These are phyloP conservation scores for Pterophyllum scalare DNA, from an alignment of 2,113 vertebrate genomes.

Conservation along the genomic window DNA sequence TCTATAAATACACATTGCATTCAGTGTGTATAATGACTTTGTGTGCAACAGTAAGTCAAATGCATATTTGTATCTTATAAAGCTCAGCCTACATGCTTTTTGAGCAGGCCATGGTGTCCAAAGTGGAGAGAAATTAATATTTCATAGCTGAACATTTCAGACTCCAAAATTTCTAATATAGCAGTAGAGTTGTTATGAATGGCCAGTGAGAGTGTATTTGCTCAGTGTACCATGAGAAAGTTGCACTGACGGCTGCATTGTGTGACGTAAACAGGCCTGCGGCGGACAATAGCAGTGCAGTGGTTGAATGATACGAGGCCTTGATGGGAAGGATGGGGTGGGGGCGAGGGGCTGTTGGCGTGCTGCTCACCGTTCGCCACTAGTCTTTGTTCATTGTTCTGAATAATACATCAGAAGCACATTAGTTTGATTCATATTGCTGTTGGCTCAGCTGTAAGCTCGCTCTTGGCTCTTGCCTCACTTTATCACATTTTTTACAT, in stretches of 20 bases:
- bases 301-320: conserved; percentile 31
- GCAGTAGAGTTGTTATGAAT: not conserved
- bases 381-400: conserved; percentile 59
- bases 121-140: not conserved
- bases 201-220: not conserved
- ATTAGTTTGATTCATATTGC: conserved; percentile 69
- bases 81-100: not conserved
- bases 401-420: conserved; percentile 72
- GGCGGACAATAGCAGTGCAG: conserved; percentile 5
- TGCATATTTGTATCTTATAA: not conserved
- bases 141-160: not conserved
- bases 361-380: conserved; percentile 41
- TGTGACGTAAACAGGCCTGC: conserved; percentile 35
- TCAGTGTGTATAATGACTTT: not conserved
- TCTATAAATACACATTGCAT: not conserved
- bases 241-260: conserved; percentile 8
- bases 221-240: conserved; percentile 8
- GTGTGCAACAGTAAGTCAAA: not conserved
- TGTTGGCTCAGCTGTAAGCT: conserved; percentile 36
- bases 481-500: conserved; percentile 27
- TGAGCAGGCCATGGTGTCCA: not conserved
- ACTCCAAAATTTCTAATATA: not conserved
- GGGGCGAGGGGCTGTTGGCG: not conserved
- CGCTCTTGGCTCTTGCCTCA: conserved; percentile 27
- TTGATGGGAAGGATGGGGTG: not conserved